Base-by-base conservation (phyloP, 2,113 vertebrate species). In the Apus apus region DNA sequence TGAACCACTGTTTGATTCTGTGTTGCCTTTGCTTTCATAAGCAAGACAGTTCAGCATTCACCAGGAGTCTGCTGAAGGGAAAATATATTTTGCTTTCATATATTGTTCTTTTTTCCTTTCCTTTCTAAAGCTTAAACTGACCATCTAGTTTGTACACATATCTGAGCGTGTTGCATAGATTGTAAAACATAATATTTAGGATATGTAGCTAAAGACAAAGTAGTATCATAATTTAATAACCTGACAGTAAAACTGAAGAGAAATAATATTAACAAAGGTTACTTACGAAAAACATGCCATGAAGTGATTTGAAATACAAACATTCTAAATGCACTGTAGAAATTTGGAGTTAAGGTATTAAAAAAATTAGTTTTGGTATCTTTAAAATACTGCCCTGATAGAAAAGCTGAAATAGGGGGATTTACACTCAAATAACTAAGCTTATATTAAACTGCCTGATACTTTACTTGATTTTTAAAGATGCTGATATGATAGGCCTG, bases 1-100 rank as follows among this genome's bases (percentile, higher is more conserved):
- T 18, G 80, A 87, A 78, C 50, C 74, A 92, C 95, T 97, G 91
- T 95, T 85, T 95, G 66, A 93, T 67, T 92, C 71, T 66, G 29
- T 71, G 77, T 80, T 93, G 75, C 62, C 68, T 90, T 88, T 73
- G 77, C 91, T 94, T 93, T 94, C 87, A 60, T 83, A 90, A 94
- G 76, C 45, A 85, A 72, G 73, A 61, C 72, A 34, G 57, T 18
- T 50, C 56, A 84, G 58, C 46, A 54, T 73, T 43, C 54, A 46
- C 18, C 29, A 36, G 40, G 67, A 85, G 8, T 57, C 46, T 32
- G 64, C n/a, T 1, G 4, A 66, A 66, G 78, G 45, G 30, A 29
- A 89, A 84, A 85, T 16, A 29, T 1, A 57, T 72, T 85, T 86
- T 67, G 22, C 30, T 85, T 93, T 82, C 36, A 19, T 50, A 70